Conservation (phyloP, 2,113 vertebrate species). For the Enhydra lutris region DNA sequence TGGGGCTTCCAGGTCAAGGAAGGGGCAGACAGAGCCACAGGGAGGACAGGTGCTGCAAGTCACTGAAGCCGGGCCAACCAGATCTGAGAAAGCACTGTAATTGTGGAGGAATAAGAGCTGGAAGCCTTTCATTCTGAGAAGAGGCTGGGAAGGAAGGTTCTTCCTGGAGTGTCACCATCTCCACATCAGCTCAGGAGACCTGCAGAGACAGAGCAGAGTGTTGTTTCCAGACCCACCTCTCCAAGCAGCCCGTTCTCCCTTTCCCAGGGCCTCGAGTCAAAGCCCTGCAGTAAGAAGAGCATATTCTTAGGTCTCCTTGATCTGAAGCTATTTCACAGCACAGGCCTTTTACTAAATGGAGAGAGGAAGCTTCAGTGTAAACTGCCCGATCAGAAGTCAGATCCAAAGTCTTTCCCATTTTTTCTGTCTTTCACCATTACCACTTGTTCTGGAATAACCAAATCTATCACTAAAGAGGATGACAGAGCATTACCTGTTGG, state of each 20-base stretch:
- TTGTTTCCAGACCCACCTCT: not conserved
- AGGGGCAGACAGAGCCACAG: not conserved
- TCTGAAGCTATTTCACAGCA: accelerated
- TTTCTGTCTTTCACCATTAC: not conserved
- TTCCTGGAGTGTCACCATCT: not conserved
- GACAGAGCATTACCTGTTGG: not conserved
- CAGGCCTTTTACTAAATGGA: accelerated
- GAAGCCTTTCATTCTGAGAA: accelerated
- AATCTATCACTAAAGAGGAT: not conserved
- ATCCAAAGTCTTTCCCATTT: not conserved
- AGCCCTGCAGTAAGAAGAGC: accelerated
- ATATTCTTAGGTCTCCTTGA: accelerated
- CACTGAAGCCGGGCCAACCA: not conserved
- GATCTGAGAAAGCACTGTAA: too few species aligned
- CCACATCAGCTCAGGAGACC: conserved; percentile 37
- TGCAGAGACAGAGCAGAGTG: not conserved
- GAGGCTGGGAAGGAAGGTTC: too few species aligned
- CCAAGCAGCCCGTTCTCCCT: too few species aligned
- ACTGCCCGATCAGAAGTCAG: not conserved
- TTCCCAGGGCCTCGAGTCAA: accelerated
- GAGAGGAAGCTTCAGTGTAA: not conserved
- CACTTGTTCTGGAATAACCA: accelerated
- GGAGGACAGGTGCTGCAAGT: not conserved
- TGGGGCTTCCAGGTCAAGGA: not conserved
- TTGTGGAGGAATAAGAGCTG: not conserved